A percentile compares a stretch with the other conserved stretches of the same genome.
phyloP scores from a whole-genome alignment of 1,140 invertebrate genomes.

The Armadillidium nasatum region DNA sequence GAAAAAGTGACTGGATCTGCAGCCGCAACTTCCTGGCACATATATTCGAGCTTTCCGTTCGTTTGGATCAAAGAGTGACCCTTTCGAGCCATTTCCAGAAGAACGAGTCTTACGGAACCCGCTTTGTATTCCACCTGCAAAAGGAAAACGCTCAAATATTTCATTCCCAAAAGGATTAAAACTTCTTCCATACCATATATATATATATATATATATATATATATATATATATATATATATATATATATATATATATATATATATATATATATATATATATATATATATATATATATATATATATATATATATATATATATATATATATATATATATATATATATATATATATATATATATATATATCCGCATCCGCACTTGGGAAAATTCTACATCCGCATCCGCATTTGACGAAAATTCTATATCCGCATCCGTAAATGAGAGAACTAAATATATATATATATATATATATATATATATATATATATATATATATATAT shows the following conservation, averaged over 20 bases:
- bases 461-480: no score
- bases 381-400: no score
- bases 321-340: no score
- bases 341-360: no score
- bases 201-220: neutral
- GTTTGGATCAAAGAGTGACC: slow-evolving; percentile 81
- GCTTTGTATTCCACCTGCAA: slow-evolving; percentile 82
- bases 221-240: neutral
- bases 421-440: no score
- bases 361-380: no score
- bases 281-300: neutral
- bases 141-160: neutral
- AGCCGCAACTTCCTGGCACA: slow-evolving; percentile 75
- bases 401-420: no score
- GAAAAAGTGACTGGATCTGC: slow-evolving; percentile 87
- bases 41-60: slow-evolving; percentile 79
- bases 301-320: no score
- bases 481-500: no score
- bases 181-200: neutral
- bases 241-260: neutral
- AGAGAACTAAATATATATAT: no score
- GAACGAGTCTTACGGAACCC: slow-evolving; percentile 77
- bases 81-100: slow-evolving; percentile 79
- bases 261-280: neutral
- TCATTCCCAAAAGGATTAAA: neutral